Evolutionary conservation across 2,888 invertebrate genomes (phyloP).

Genomic region (Epinotia demarniana): DNA sequence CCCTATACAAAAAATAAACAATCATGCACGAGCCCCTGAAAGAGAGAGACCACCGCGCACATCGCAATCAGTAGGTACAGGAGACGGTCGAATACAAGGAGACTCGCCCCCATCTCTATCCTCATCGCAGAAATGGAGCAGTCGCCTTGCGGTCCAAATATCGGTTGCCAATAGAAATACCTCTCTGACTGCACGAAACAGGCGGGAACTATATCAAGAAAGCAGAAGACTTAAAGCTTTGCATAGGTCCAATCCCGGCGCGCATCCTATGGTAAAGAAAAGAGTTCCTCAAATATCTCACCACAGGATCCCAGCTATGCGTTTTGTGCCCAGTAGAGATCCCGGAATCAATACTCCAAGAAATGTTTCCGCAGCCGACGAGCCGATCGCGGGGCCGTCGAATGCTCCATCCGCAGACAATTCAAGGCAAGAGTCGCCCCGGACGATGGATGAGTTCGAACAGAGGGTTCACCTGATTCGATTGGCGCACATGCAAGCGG

Average conservation of each 20-base stretch:
- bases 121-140: constrained; percentile 68
- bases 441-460: constrained; percentile 66
- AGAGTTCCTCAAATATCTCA: constrained; percentile 68
- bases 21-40: constrained; percentile 47
- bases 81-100: constrained; percentile 49
- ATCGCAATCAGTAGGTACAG: constrained; percentile 49
- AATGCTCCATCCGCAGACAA: constrained; percentile 54
- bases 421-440: constrained; percentile 54
- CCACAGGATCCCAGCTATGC: constrained; percentile 73
- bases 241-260: constrained; percentile 74
- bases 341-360: constrained; percentile 52
- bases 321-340: constrained; percentile 61
- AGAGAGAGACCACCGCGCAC: constrained; percentile 52
- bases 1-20: constrained; percentile 48
- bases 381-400: constrained; percentile 72
- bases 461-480: constrained; percentile 74
- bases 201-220: constrained; percentile 74
- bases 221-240: constrained; percentile 73
- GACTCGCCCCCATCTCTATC: constrained; percentile 52
- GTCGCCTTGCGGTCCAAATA: constrained; percentile 78
- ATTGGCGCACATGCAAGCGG: constrained; percentile 75
- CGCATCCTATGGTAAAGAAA: constrained; percentile 70
- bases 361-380: constrained; percentile 54
- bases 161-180: constrained; percentile 77
- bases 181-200: constrained; percentile 71